These are phyloP conservation scores for Anagyrus pseudococci DNA, from an alignment of 2,888 invertebrate species.

Conservation along the genomic window DNA sequence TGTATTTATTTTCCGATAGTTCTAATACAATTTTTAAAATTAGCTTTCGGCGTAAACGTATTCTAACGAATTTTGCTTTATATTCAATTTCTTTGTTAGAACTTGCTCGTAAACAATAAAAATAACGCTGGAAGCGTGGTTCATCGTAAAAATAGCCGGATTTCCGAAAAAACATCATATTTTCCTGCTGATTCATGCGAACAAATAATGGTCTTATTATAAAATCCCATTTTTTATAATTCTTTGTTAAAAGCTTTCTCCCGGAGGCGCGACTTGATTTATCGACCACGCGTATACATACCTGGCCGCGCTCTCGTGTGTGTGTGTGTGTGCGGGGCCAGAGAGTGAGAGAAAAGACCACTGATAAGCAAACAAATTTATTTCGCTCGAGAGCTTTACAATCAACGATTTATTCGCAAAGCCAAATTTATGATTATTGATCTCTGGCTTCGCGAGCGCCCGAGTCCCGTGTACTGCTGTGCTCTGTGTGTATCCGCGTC, in stretches of 20 bases:
- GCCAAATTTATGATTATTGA: conserved; percentile 37
- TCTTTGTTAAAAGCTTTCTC: conserved; percentile 27
- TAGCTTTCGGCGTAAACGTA: too few relatives aligned
- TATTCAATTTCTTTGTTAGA: too few relatives aligned
- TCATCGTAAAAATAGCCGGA: too few relatives aligned
- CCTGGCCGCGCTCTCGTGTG: conserved; percentile 4
- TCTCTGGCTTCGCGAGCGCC: too few relatives aligned
- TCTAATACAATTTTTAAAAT: too few relatives aligned
- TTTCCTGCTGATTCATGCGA: conserved; percentile 5
- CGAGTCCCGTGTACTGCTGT: too few relatives aligned
- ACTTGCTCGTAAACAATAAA: too few relatives aligned
- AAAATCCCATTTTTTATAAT: conserved; percentile 13
- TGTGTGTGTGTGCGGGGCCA: too few relatives aligned
- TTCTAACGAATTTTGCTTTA: too few relatives aligned
- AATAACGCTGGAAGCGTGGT: too few relatives aligned
- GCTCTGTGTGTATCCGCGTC: conserved; percentile 30
- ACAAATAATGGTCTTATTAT: conserved; percentile 13
- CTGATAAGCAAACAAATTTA: conserved; percentile 40
- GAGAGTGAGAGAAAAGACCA: conserved; percentile 27
- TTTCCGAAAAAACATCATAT: background rate
- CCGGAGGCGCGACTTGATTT: conserved; percentile 21
- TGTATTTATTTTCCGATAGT: too few relatives aligned
- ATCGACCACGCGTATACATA: conserved; percentile 6
- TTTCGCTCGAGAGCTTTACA: conserved; percentile 27
- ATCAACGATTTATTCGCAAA: conserved; percentile 30